A percentile compares a stretch with the other conserved stretches of the same genome.
Evolutionary conservation across 2,113 vertebrate species (phyloP).

Genomic region (Pachypanchax playfairii): DNA sequence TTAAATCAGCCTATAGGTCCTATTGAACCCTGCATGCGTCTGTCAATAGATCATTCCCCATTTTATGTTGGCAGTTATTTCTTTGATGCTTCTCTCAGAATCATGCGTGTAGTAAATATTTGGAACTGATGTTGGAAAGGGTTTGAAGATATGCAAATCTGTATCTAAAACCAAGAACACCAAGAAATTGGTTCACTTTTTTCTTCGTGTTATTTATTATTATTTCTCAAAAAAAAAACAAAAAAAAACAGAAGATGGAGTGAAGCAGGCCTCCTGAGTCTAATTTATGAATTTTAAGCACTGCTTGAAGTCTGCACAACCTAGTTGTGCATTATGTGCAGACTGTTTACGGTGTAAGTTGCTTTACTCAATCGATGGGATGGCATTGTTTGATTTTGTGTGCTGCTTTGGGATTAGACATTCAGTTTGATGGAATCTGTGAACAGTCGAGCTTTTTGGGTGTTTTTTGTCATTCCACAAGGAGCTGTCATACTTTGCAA

Average conservation of each 20-base stretch:
- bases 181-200: constrained; percentile 43
- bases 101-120: constrained; percentile 34
- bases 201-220: constrained; percentile 64
- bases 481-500: constrained; percentile 17
- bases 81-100: constrained; percentile 32
- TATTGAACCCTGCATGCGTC: constrained; percentile 11
- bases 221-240: constrained; percentile 66
- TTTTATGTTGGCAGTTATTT: constrained; percentile 36
- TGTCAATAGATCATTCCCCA: constrained; percentile 15
- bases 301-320: constrained; percentile 37
- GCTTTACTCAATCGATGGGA: constrained; percentile 54
- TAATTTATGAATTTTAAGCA: constrained; percentile 74
- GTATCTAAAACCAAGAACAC: too few relatives aligned
- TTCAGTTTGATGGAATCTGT: neutral
- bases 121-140: constrained; percentile 9
- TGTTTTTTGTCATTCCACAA: constrained; percentile 9
- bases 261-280: constrained; percentile 71
- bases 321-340: constrained; percentile 34
- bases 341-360: constrained; percentile 46
- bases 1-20: constrained; percentile 31
- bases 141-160: constrained; percentile 48
- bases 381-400: constrained; percentile 44
- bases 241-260: constrained; percentile 59
- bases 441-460: too few relatives aligned
- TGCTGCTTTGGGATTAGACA: constrained; percentile 7